Percentiles rank a stretch among this genome's conserved stretches.
phyloP scores from a whole-genome alignment of 1,140 invertebrate genomes.

The Dendroctonus ponderosae region DNA sequence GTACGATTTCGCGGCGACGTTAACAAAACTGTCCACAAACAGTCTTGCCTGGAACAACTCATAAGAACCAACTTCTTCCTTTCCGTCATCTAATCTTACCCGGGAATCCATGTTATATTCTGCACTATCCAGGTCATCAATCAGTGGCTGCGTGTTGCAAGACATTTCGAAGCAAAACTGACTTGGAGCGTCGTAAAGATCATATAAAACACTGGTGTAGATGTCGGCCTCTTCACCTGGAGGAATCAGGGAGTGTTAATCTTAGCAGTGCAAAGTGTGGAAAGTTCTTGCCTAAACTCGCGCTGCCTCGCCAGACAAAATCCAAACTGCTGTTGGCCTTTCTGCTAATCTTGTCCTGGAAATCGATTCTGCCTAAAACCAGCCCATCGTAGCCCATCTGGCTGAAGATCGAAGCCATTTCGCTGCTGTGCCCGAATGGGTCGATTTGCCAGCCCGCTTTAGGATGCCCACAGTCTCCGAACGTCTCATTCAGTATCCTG shows the following conservation, averaged over 20 bases:
- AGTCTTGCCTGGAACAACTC: constrained; percentile 52
- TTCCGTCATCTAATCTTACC: constrained; percentile 54
- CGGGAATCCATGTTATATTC: constrained; percentile 69
- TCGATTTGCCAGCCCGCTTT: constrained; percentile 91
- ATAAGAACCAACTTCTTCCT: not conserved
- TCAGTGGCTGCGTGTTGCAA: constrained; percentile 78
- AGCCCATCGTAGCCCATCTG: constrained; percentile 84
- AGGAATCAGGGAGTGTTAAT: constrained; percentile 24
- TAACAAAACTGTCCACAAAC: constrained; percentile 45
- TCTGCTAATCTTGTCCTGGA: constrained; percentile 74
- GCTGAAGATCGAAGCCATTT: constrained; percentile 83
- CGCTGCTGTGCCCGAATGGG: constrained; percentile 88
- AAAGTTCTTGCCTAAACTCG: constrained; percentile 56
- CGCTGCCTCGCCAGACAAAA: constrained; percentile 81
- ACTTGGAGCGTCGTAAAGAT: constrained; percentile 76
- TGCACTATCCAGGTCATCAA: constrained; percentile 67
- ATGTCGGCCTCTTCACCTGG: constrained; percentile 59
- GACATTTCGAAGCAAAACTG: constrained; percentile 88
- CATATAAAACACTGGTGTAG: constrained; percentile 72
- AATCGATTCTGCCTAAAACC: constrained; percentile 86
- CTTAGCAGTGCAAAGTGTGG: not conserved
- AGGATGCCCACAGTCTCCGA: constrained; percentile 79
- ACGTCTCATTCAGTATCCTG: constrained; percentile 73
- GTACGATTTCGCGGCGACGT: constrained; percentile 44
- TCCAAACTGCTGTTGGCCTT: constrained; percentile 68